A percentile compares a stretch with the other conserved stretches of the same genome.
These are phyloP conservation scores for Lordiphosa mommai DNA, from an alignment of 1,140 invertebrate genomes.

Conservation along the genomic window DNA sequence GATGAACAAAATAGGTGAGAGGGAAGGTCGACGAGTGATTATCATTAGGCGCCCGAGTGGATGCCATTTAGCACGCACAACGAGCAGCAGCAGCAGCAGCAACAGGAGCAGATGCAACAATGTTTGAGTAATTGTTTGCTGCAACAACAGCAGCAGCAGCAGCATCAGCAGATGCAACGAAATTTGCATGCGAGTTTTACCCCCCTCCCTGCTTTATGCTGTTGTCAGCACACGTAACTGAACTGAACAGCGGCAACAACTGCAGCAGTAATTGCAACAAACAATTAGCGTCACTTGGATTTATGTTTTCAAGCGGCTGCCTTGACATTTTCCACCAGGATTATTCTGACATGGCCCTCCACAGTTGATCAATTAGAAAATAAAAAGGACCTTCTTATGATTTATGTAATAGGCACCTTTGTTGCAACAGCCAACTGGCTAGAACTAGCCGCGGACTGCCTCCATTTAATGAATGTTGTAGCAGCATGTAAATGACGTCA, in stretches of 20 bases:
- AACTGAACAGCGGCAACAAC: slow-evolving; percentile 46
- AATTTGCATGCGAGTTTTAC: slow-evolving; percentile 48
- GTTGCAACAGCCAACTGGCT: neutral
- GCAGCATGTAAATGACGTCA: slow-evolving; percentile 58
- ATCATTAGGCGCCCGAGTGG: slow-evolving; percentile 67
- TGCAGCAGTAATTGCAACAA: slow-evolving; percentile 75
- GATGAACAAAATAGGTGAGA: slow-evolving; percentile 11
- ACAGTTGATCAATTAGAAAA: slow-evolving; percentile 46
- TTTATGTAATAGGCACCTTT: slow-evolving; percentile 29
- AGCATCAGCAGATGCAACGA: slow-evolving; percentile 42
- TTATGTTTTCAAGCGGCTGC: slow-evolving; percentile 68
- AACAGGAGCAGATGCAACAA: slow-evolving; percentile 54
- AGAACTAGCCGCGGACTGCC: neutral
- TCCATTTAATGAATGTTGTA: slow-evolving; percentile 24
- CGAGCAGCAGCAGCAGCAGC: slow-evolving; percentile 22
- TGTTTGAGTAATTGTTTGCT: slow-evolving; percentile 75
- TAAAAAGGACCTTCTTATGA: slow-evolving; percentile 2
- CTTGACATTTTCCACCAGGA: slow-evolving; percentile 45
- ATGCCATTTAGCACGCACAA: slow-evolving; percentile 73
- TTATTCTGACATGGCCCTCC: neutral
- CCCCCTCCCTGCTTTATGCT: neutral
- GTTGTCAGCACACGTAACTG: slow-evolving; percentile 44
- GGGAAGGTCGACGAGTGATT: slow-evolving; percentile 55
- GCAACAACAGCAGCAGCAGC: slow-evolving; percentile 32
- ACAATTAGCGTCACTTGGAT: slow-evolving; percentile 75